Conservation (phyloP, 2,888 invertebrate genomes). For the Osedax frankpressi region DNA sequence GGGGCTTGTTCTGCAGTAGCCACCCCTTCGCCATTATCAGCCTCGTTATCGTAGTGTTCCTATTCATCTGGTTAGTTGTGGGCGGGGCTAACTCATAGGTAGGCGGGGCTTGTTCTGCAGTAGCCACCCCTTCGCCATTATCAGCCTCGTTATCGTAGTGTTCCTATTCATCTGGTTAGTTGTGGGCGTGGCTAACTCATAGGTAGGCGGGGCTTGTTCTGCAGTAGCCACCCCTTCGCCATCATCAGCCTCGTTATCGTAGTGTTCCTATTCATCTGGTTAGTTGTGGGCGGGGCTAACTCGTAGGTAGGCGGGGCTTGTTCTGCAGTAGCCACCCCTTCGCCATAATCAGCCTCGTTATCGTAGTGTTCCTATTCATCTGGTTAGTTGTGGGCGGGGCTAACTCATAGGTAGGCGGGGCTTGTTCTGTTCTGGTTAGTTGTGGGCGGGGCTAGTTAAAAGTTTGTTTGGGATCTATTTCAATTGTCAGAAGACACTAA, state of each 20-base stretch:
- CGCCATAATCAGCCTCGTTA: constrained; percentile 50
- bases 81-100: too few relatives aligned
- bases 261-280: constrained; percentile 39
- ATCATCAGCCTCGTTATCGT: constrained; percentile 48
- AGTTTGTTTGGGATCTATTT: too few relatives aligned
- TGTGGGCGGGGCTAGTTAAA: too few relatives aligned
- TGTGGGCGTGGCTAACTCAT: too few relatives aligned
- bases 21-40: constrained; percentile 64
- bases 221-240: constrained; percentile 75
- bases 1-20: constrained; percentile 83
- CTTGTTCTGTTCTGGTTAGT: constrained; percentile 58
- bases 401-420: too few relatives aligned
- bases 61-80: constrained; percentile 40
- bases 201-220: constrained; percentile 86
- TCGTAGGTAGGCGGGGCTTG: too few relatives aligned
- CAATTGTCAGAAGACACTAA: too few relatives aligned
- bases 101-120: constrained; percentile 85
- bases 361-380: constrained; percentile 34
- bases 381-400: constrained; percentile 43
- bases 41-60: too few relatives aligned
- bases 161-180: constrained; percentile 40
- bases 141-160: constrained; percentile 34
- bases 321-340: constrained; percentile 83
- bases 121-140: constrained; percentile 69
- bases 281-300: too few relatives aligned